Conservation (phyloP, 2,113 vertebrate species). For the Thunnus thynnus region DNA sequence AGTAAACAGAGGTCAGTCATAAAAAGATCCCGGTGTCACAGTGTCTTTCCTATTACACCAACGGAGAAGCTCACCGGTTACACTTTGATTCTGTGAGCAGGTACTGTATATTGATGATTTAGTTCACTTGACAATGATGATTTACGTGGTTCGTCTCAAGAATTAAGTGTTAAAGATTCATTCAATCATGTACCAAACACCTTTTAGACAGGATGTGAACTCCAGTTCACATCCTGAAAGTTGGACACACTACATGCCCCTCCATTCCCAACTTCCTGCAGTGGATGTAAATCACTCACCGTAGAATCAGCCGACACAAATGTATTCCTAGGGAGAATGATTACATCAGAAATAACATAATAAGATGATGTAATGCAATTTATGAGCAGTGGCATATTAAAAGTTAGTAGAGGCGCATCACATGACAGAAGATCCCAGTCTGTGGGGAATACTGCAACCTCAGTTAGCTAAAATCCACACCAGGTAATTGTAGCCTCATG, state of each 20-base stretch:
- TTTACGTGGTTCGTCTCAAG: neutral
- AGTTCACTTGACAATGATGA: neutral
- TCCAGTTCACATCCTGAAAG: neutral
- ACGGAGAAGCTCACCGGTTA: no score
- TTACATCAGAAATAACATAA: neutral
- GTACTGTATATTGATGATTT: no score
- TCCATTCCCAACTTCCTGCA: neutral
- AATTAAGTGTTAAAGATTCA: neutral
- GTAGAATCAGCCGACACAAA: neutral
- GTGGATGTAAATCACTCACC: neutral
- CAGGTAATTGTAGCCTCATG: constrained; percentile 42
- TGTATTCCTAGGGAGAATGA: neutral
- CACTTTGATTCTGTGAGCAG: neutral
- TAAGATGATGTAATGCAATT: neutral
- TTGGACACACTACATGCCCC: neutral
- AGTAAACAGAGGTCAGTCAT: no score
- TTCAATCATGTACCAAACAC: neutral
- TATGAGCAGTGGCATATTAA: neutral
- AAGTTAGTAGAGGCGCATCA: neutral
- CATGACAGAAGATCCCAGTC: constrained; percentile 5
- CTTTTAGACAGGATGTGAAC: neutral
- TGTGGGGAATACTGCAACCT: neutral
- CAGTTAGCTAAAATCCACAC: constrained; percentile 19
- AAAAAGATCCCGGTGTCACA: no score
- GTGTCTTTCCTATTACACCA: no score